Conservation (phyloP, 2,113 vertebrate species). For the Orcinus orca region DNA sequence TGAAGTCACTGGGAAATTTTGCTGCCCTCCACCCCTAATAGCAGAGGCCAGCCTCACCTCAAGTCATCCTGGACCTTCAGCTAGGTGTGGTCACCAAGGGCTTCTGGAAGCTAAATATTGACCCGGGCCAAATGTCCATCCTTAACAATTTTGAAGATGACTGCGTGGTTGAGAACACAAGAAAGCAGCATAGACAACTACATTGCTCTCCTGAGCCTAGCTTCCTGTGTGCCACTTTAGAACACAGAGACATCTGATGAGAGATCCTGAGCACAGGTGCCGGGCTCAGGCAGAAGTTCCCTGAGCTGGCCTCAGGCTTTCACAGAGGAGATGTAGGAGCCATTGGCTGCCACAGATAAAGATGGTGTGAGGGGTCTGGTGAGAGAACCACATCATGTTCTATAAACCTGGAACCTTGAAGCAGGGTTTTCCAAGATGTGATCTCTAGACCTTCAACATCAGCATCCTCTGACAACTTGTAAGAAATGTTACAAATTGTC, state of each 20-base stretch:
- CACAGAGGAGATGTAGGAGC: neutral
- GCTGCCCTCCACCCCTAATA: neutral
- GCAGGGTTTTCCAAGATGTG: neutral
- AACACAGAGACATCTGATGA: neutral
- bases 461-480: neutral
- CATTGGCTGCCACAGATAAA: neutral
- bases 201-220: neutral
- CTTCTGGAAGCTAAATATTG: neutral
- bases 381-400: neutral
- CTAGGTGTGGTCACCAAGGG: neutral
- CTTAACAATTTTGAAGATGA: neutral
- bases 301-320: neutral
- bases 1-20: constrained; percentile 93
- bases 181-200: neutral
- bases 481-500: neutral
- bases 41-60: neutral
- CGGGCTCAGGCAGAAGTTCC: neutral
- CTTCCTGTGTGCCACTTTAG: neutral
- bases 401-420: neutral
- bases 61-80: neutral
- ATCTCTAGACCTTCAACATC: neutral
- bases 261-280: neutral
- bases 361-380: neutral
- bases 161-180: neutral
- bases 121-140: neutral